Percentiles rank a stretch among this genome's conserved stretches.
Evolutionary conservation across 2,888 invertebrate genomes (phyloP).

Genomic region (Luperina nickerlii): DNA sequence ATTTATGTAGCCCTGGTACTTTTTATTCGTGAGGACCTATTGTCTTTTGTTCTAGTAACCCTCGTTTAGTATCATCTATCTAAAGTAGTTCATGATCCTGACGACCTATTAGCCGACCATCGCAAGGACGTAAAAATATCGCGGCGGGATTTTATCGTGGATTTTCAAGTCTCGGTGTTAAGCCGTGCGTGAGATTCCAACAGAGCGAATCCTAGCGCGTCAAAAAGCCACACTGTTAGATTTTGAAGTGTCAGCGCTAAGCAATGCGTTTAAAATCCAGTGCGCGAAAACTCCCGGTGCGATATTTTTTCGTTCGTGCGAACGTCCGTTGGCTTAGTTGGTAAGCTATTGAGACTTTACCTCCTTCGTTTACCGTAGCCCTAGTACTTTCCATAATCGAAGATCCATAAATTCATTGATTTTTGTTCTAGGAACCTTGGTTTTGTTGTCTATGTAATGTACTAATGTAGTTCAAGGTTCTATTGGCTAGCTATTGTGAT

Average conservation of each 20-base stretch:
- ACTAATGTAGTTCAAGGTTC: constrained; percentile 11
- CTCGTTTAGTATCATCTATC: not conserved
- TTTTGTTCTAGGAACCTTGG: constrained; percentile 11
- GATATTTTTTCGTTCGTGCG: not conserved
- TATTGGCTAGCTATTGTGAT: constrained; percentile 1
- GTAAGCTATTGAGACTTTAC: not conserved
- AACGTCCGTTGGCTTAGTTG: constrained; percentile 1
- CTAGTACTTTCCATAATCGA: constrained; percentile 28
- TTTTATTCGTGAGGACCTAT: constrained; percentile 3
- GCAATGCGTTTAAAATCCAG: not conserved
- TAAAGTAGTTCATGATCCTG: not conserved
- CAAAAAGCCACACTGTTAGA: not conserved
- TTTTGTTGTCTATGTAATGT: not conserved
- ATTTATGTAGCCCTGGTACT: constrained; percentile 37
- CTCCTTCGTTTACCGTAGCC: constrained; percentile 5
- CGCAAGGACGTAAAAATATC: not conserved
- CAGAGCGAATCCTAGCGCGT: not conserved
- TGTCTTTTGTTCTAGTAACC: not conserved
- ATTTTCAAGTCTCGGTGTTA: not conserved
- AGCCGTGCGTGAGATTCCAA: not conserved
- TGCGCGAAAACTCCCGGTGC: not conserved
- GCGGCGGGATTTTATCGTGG: not conserved
- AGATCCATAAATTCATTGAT: not conserved
- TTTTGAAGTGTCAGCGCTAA: not conserved
- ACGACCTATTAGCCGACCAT: not conserved